Conservation (phyloP, 2,888 invertebrate genomes). For the Lasioglossum marginatum region DNA sequence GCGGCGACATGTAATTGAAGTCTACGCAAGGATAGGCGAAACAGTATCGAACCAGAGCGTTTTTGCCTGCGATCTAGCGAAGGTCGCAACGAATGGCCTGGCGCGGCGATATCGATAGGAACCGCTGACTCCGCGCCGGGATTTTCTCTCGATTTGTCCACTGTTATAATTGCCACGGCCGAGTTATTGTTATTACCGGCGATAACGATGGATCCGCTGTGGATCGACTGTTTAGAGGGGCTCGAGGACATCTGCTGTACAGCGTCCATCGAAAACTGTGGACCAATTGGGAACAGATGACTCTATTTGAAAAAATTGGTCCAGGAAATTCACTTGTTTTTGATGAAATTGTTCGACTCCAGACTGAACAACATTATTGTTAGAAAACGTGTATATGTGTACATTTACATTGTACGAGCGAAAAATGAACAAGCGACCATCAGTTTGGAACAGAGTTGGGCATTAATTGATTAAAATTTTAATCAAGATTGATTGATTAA, state of each 20-base stretch:
- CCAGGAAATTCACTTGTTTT: neutral
- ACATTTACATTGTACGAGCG: too few relatives aligned
- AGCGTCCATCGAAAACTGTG: neutral
- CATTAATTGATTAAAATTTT: too few relatives aligned
- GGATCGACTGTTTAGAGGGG: conserved; percentile 14
- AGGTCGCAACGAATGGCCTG: conserved; percentile 22
- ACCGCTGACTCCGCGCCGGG: conserved; percentile 23
- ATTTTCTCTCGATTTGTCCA: conserved; percentile 30
- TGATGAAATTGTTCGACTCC: neutral
- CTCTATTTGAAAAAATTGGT: neutral
- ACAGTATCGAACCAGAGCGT: neutral
- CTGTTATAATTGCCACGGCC: conserved; percentile 23
- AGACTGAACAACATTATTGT: too few relatives aligned
- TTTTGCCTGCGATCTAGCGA: conserved; percentile 18
- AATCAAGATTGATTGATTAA: too few relatives aligned
- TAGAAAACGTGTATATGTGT: too few relatives aligned
- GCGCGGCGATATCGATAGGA: conserved; percentile 18
- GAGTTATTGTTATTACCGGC: conserved; percentile 32
- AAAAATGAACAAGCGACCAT: too few relatives aligned
- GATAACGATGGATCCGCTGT: conserved; percentile 14
- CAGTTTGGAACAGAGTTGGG: too few relatives aligned
- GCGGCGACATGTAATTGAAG: neutral
- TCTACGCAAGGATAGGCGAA: neutral
- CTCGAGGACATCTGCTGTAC: neutral
- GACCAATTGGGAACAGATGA: neutral